Evolutionary conservation across 53 echinoderm and acorn worm species (phyloP), one percentile per base, ranked within the genome.

Genomic region (Echinometra lucunter): DNA sequence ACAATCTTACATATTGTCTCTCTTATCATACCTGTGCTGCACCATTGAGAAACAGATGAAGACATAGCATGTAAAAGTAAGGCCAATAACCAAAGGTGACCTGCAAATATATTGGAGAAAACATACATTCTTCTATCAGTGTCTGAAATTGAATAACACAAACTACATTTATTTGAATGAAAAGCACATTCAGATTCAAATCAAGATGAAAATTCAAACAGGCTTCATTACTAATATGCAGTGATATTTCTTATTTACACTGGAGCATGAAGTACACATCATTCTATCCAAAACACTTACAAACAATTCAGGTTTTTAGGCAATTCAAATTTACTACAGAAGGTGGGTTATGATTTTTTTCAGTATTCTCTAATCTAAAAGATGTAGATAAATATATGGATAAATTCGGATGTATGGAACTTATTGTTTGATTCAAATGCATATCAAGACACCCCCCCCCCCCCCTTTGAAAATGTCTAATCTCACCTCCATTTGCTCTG

Each of bases 1-100:
- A 53, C 53, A 53, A 9, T 53, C 13, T 9, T 60, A 21, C 63
- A 23, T 63, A n/a, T 83, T 83, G 44, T 19, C 13, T 27, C 4
- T 89, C 27, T 90, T 63, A 40, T 13, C 66, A 35, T 74, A 97
- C 96, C 97, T 97, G 97, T 4, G 96, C 95, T 66, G 96, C 96
- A 28, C 97, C 97, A 93, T 96, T 97, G 91, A 95, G 66, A 44
- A 96, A 97, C 17, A 96, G 87, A 45, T 95, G 90, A 38, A 95
- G 53, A 58, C 95, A 95, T 45, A 96, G 80, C 18, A 97, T 69
- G 45, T 89, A 93, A 82, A 96, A 95, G 70, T 90, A 93, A 32
- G 92, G 95, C 95, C 95, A 95, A 53, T 82, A 63, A 66, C 97
- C 97, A 93, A 95, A 97, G 13, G 90, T 78, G 35, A 96, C 95